phyloP scores from a whole-genome alignment of 2,888 invertebrate species.

The Parascotia fuliginaria region DNA sequence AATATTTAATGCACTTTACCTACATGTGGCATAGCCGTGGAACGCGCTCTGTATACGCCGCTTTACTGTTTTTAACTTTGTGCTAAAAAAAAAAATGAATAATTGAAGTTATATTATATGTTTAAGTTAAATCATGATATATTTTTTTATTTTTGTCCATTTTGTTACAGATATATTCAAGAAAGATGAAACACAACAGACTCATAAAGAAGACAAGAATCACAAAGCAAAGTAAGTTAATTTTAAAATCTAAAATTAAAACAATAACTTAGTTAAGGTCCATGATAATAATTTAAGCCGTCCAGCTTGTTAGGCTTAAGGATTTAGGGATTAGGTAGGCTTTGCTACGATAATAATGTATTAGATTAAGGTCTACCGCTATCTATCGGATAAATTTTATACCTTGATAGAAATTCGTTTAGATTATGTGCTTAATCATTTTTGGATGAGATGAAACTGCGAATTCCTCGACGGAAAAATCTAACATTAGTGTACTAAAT shows the following conservation, averaged over 20 bases:
- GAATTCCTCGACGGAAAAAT: no score
- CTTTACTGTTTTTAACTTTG: no score
- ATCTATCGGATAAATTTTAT: background rate
- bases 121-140: no score
- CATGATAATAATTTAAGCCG: background rate
- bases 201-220: background rate
- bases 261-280: background rate
- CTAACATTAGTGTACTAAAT: no score
- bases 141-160: background rate
- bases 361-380: background rate
- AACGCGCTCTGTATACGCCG: no score
- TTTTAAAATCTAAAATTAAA: background rate
- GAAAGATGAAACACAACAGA: background rate
- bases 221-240: slow-evolving; percentile 8
- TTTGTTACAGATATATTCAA: slow-evolving; percentile 6
- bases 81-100: no score
- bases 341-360: background rate
- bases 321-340: background rate
- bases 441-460: no score
- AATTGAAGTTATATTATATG: no score
- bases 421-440: no score
- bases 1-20: no score
- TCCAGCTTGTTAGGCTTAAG: background rate
- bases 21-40: no score
- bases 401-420: background rate